Conservation (phyloP, 2,113 vertebrate species). For the Polypterus senegalus region DNA sequence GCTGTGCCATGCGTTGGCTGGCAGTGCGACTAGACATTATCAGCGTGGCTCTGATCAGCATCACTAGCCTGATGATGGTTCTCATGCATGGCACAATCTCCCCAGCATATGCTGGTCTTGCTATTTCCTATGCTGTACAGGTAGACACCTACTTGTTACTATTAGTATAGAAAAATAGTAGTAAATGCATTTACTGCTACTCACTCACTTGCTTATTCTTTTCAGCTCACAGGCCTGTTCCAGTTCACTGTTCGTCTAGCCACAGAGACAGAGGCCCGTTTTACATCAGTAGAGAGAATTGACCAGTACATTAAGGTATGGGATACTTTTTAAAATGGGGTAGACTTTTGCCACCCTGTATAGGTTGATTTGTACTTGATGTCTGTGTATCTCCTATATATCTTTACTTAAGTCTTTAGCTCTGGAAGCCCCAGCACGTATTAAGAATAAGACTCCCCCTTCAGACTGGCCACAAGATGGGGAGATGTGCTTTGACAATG, state of each 20-base stretch:
- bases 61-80: conserved; percentile 77
- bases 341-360: background rate
- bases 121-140: conserved; percentile 83
- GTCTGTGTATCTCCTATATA: too few relatives aligned
- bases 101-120: conserved; percentile 77
- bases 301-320: conserved; percentile 81
- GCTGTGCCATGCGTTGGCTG: conserved; percentile 83
- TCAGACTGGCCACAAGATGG: conserved; percentile 81
- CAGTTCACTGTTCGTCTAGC: conserved; percentile 88
- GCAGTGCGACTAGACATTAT: conserved; percentile 77
- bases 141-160: conserved; percentile 30
- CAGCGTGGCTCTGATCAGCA: conserved; percentile 77
- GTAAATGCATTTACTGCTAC: background rate
- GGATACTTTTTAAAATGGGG: background rate
- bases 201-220: background rate
- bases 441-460: conserved; percentile 68
- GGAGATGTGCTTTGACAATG: conserved; percentile 69
- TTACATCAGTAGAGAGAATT: conserved; percentile 85
- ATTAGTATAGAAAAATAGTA: background rate
- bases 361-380: background rate
- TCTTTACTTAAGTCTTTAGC: conserved; percentile 68
- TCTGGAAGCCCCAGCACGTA: conserved; percentile 77
- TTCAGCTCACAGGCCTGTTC: conserved; percentile 79
- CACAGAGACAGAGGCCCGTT: conserved; percentile 85
- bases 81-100: conserved; percentile 78